These are phyloP conservation scores for Philaenus spumarius DNA, from an alignment of 1,140 invertebrate genomes.

Conservation along the genomic window DNA sequence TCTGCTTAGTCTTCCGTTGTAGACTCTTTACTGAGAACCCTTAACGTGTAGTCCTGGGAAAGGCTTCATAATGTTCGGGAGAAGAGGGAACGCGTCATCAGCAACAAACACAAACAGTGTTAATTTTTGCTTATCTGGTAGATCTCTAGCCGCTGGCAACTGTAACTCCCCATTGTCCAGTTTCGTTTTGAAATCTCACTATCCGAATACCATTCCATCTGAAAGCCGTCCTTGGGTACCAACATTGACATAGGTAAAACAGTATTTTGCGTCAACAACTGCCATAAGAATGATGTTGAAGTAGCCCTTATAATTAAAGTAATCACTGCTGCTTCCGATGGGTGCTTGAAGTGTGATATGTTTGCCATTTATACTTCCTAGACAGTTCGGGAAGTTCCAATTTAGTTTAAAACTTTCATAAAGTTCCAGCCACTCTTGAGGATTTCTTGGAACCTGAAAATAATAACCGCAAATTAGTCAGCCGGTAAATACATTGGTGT, in stretches of 20 bases:
- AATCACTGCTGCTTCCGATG: constrained; percentile 32
- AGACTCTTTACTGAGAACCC: constrained; percentile 27
- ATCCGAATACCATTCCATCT: constrained; percentile 33
- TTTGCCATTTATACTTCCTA: constrained; percentile 40
- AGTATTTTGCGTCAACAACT: constrained; percentile 28
- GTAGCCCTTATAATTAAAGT: constrained; percentile 38
- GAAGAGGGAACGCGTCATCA: constrained; percentile 42
- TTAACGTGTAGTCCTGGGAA: constrained; percentile 24
- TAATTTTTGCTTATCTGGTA: constrained; percentile 5
- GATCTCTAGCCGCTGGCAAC: constrained; percentile 7
- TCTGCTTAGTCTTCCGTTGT: constrained; percentile 33
- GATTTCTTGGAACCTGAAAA: not conserved
- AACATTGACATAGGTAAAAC: constrained; percentile 31
- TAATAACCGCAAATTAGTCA: no score
- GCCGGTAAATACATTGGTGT: no score
- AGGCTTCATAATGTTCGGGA: constrained; percentile 36
- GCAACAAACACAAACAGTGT: constrained; percentile 30
- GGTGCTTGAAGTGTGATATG: constrained; percentile 35
- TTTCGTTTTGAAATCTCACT: constrained; percentile 27
- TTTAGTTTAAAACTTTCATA: constrained; percentile 27
- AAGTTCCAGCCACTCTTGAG: constrained; percentile 3
- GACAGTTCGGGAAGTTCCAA: constrained; percentile 40
- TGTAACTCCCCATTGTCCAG: constrained; percentile 16
- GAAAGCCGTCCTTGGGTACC: constrained; percentile 33
- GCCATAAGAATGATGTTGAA: not conserved